Evolutionary conservation across 2,888 invertebrate genomes (phyloP).

Genomic region (Allygus modestus): DNA sequence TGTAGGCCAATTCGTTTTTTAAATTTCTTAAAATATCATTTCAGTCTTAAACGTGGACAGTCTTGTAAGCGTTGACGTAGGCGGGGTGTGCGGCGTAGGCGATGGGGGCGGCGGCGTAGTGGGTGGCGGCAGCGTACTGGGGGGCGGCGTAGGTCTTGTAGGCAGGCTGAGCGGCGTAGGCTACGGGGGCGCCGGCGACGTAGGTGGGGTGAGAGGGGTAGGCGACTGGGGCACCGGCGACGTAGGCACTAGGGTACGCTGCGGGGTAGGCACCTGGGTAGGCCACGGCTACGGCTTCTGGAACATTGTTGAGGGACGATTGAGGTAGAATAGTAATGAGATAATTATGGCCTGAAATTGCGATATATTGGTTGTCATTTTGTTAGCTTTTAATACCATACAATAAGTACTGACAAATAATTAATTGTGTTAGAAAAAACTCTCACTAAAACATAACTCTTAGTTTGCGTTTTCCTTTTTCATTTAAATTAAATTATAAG

Average conservation of each 20-base stretch:
- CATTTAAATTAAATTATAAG: no score
- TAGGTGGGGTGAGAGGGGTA: not conserved
- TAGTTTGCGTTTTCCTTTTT: no score
- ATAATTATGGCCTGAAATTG: no score
- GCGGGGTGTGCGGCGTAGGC: slow-evolving; percentile 15
- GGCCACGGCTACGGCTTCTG: not conserved
- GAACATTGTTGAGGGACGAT: no score
- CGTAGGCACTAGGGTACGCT: not conserved
- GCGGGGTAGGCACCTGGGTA: slow-evolving; percentile 16
- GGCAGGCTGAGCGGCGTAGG: slow-evolving; percentile 6
- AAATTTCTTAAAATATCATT: not conserved
- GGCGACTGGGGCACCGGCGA: not conserved
- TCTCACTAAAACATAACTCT: no score
- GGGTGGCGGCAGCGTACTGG: not conserved
- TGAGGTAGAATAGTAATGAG: no score
- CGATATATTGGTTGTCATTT: no score
- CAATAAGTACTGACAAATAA: no score
- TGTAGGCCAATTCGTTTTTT: slow-evolving; percentile 2
- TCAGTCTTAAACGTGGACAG: slow-evolving; percentile 43
- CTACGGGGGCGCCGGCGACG: not conserved
- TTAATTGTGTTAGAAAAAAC: no score
- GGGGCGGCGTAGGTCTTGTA: not conserved
- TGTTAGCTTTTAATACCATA: no score
- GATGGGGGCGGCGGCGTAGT: slow-evolving; percentile 18
- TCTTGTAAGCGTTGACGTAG: slow-evolving; percentile 28